These are phyloP conservation scores for Chalcis sispes DNA, from an alignment of 2,888 invertebrate genomes.

Conservation along the genomic window DNA sequence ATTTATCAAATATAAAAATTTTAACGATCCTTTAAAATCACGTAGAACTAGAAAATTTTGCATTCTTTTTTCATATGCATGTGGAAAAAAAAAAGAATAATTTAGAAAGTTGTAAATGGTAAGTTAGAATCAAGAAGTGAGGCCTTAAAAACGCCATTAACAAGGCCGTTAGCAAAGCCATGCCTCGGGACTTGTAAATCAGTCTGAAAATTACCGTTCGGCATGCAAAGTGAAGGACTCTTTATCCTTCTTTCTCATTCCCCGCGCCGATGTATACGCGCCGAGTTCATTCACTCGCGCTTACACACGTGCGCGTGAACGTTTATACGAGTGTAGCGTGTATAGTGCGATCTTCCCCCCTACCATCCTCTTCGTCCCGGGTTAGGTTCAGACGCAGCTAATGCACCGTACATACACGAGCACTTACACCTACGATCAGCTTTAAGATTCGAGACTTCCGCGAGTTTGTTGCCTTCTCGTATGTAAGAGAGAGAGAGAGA, in stretches of 20 bases:
- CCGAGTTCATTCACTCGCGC: not conserved
- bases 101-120: too few relatives aligned
- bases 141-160: constrained; percentile 31
- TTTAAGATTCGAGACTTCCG: not conserved
- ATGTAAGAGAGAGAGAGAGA: too few relatives aligned
- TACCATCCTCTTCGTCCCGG: too few relatives aligned
- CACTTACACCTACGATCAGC: not conserved
- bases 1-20: too few relatives aligned
- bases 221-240: constrained; percentile 3
- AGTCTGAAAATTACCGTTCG: constrained; percentile 19
- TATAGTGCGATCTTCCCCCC: too few relatives aligned
- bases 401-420: not conserved
- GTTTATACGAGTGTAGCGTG: not conserved
- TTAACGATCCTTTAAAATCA: too few relatives aligned
- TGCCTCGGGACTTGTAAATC: constrained; percentile 30
- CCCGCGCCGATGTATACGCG: not conserved
- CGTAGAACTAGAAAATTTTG: too few relatives aligned
- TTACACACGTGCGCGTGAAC: not conserved
- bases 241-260: constrained; percentile 3
- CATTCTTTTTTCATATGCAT: too few relatives aligned
- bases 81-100: not conserved
- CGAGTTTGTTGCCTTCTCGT: constrained; percentile 19
- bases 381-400: not conserved
- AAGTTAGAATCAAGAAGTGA: not conserved
- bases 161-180: constrained; percentile 11